Evolutionary conservation across 2,113 vertebrate species (phyloP), one percentile per base, ranked within the genome.

Genomic region (Myanophis thanlyinensis): DNA sequence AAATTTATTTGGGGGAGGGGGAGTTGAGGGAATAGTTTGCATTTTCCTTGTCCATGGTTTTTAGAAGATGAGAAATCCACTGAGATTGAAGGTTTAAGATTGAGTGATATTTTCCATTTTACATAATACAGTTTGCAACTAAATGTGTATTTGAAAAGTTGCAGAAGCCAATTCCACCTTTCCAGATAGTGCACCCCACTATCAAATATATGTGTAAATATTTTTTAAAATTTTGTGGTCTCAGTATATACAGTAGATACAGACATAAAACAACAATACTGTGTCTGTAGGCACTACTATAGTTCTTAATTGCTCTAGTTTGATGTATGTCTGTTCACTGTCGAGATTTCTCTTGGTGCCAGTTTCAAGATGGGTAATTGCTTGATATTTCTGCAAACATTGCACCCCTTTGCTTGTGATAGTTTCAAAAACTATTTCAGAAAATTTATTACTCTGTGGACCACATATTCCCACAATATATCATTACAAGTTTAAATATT

Each of bases 31-130:
- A 46, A 27, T 52, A 9, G 1, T 47, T 27, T 85, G 40, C 18
- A 89, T 48, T 85, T 48, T 62, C 47, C 47, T 62, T 20, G 30
- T 56, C 67, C 22, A 25, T 54, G 27, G 0, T 51, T 91, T 49
- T 89, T 47, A 86, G 47, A 89, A 59, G 90, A 27, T 87, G 88
- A 2, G 23, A 44, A 40, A 80, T 80, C 35, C 20, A 53, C 12
- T 0, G 52, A 73, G 54, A 90, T 91, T 88, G 73, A 84, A 53
- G 27, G 35, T 0, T 0, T 49, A 15, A 0, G 0, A 92, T 35
- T 52, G 48, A 80, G 4, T 73, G 7, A 35, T 15, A 73, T n/a
- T 12, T 30, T 88, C 13, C 35, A 53, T 9, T 7, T 92, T 51
- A 18, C 18, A 80, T 80, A 44, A 80, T 54, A n/a, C 22, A 23